A percentile compares a stretch with the other conserved stretches of the same genome.
Evolutionary conservation across 2,797 vertebrate species (phyloP).

Genomic region (Poecilia picta): DNA sequence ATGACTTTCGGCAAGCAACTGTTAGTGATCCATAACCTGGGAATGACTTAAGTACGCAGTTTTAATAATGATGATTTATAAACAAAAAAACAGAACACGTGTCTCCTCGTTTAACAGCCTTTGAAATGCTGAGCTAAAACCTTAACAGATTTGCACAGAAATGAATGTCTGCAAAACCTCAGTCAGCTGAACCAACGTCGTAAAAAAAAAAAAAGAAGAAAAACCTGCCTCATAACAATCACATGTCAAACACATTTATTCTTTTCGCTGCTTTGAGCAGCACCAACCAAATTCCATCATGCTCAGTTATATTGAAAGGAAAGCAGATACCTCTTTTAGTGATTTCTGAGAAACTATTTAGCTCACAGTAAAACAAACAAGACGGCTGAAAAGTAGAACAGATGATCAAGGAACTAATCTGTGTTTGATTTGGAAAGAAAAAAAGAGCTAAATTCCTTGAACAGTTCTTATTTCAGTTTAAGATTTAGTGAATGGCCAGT

Average conservation of each 20-base stretch:
- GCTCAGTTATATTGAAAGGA: neutral
- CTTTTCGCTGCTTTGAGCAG: neutral
- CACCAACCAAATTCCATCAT: neutral
- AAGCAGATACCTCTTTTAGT: neutral
- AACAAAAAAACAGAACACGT: neutral
- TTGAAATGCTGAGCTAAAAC: neutral
- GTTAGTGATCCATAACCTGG: neutral
- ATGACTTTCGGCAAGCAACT: neutral
- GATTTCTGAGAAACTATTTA: neutral
- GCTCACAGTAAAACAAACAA: neutral
- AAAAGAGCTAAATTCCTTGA: neutral
- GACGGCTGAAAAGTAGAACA: neutral
- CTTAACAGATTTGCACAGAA: neutral
- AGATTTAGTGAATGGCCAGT: neutral
- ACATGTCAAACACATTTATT: conserved; percentile 1
- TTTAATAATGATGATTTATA: neutral
- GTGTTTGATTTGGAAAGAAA: neutral
- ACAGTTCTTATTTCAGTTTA: neutral
- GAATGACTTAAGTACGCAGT: neutral
- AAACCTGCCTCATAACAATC: neutral
- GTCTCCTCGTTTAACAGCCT: neutral
- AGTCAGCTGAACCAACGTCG: neutral
- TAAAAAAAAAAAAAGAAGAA: neutral
- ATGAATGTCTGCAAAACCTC: neutral
- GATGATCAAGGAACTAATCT: neutral